Evolutionary conservation across 2,797 vertebrate species (phyloP).

Genomic region (Pangasius mekongensis): DNA sequence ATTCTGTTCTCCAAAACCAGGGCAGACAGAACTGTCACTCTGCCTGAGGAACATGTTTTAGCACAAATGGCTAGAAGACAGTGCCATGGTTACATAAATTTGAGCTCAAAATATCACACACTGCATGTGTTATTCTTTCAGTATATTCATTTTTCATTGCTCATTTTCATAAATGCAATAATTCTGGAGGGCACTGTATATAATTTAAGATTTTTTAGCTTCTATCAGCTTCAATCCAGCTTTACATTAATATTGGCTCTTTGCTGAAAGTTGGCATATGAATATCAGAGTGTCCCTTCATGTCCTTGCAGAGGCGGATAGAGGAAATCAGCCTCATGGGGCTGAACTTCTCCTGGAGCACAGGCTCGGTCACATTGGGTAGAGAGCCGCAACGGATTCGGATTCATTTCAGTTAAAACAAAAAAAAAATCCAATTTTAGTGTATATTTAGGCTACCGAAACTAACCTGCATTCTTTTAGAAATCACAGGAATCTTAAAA

Average conservation of each 20-base stretch:
- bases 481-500: no score
- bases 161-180: background rate
- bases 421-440: background rate
- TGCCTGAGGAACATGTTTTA: background rate
- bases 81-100: background rate
- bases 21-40: background rate
- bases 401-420: background rate
- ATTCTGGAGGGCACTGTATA: background rate
- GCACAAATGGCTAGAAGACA: background rate
- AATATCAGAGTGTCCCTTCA: background rate
- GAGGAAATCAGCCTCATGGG: background rate
- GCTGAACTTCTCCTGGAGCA: background rate
- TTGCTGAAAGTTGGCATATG: background rate
- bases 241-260: background rate
- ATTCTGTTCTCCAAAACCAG: background rate
- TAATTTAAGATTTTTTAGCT: background rate
- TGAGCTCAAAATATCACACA: background rate
- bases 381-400: background rate
- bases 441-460: no score
- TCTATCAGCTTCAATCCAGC: background rate
- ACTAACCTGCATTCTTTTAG: no score
- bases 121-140: background rate
- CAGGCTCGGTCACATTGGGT: background rate
- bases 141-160: background rate
- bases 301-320: background rate